These are phyloP conservation scores for Connochaetes taurinus DNA, from an alignment of 2,113 vertebrate species.

Conservation along the genomic window DNA sequence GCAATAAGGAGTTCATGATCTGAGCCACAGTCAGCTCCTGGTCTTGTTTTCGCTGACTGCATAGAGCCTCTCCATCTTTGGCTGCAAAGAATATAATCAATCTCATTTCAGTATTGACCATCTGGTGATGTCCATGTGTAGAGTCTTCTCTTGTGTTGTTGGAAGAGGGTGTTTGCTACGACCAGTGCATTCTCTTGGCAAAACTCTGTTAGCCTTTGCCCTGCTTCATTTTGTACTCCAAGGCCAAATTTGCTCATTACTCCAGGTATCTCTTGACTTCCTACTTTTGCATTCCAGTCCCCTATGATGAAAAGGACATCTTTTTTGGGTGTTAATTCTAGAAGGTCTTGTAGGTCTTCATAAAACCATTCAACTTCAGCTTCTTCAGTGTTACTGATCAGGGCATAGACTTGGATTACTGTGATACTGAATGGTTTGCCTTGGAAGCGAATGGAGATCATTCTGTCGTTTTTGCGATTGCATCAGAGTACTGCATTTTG, in stretches of 20 bases:
- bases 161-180: neutral
- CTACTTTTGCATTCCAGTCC: neutral
- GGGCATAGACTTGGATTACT: neutral
- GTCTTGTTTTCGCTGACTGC: neutral
- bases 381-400: neutral
- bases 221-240: neutral
- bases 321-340: neutral
- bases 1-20: neutral
- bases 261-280: neutral
- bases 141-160: neutral
- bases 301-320: neutral
- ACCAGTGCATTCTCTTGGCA: neutral
- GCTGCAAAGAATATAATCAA: neutral
- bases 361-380: neutral
- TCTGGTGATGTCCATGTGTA: neutral
- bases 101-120: neutral
- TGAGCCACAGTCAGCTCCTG: neutral
- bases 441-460: accelerated
- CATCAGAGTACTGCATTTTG: neutral
- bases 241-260: neutral
- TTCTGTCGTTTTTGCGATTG: neutral
- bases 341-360: neutral
- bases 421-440: neutral
- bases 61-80: neutral
- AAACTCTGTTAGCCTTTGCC: neutral